A percentile compares a stretch with the other conserved stretches of the same genome.
Evolutionary conservation across 2,113 vertebrate species (phyloP).

Genomic region (Elaphurus davidianus): DNA sequence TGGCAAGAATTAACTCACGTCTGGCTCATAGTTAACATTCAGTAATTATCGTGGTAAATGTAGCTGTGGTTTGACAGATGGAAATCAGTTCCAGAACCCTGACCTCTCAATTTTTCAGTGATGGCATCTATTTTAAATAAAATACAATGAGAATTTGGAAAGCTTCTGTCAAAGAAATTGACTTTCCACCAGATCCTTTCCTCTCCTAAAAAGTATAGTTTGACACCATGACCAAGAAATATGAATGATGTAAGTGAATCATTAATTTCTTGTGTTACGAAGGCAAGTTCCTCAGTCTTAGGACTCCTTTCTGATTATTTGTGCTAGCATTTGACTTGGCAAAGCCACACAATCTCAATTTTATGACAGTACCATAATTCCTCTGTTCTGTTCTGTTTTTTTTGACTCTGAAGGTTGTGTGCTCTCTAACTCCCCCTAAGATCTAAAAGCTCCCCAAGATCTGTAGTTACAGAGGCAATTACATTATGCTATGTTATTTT

Average conservation of each 20-base stretch:
- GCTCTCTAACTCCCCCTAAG: not conserved
- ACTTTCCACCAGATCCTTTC: not conserved
- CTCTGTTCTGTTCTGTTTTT: not conserved
- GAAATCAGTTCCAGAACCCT: not conserved
- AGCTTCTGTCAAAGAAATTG: not conserved
- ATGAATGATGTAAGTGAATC: not conserved
- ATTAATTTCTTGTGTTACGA: not conserved
- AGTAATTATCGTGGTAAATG: not conserved
- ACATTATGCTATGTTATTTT: not conserved
- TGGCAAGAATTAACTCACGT: not conserved
- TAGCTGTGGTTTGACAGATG: not conserved
- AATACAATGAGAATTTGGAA: slow-evolving; percentile 18
- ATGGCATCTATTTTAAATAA: not conserved
- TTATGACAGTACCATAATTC: not conserved
- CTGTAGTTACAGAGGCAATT: not conserved
- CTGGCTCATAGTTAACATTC: not conserved
- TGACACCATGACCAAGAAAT: not conserved
- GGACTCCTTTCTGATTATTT: not conserved
- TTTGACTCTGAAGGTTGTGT: not conserved
- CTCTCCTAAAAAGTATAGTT: slow-evolving; percentile 32
- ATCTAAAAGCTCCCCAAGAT: not conserved
- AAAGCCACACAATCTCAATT: not conserved
- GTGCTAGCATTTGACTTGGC: not conserved
- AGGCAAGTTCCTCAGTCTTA: not conserved
- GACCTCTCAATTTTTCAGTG: not conserved